These are phyloP conservation scores for Hartigia nigra DNA, from an alignment of 2,888 invertebrate species.

Conservation along the genomic window DNA sequence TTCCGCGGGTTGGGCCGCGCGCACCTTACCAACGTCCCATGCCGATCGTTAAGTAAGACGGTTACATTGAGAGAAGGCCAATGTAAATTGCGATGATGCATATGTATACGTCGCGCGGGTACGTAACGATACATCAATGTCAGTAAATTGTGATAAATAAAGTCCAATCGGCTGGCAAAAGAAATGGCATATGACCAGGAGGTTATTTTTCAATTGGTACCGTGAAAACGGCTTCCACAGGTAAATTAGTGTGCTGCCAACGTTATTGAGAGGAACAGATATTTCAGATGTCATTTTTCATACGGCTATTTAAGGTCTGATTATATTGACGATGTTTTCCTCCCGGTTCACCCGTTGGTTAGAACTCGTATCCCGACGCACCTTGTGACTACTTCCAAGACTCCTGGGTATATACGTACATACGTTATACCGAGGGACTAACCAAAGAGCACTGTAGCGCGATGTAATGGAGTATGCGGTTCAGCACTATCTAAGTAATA, in stretches of 20 bases:
- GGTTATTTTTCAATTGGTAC: background rate
- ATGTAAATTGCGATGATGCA: conserved; percentile 62
- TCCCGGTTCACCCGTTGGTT: background rate
- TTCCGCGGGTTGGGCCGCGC: background rate
- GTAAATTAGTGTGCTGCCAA: background rate
- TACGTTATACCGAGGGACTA: background rate
- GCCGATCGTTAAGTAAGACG: conserved; percentile 59
- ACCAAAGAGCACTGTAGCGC: background rate
- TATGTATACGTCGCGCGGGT: conserved; percentile 50
- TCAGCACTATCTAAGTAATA: conserved; percentile 55
- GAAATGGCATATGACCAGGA: background rate
- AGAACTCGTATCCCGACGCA: background rate
- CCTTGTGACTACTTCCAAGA: background rate
- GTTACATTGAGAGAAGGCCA: conserved; percentile 62
- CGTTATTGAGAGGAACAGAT: background rate
- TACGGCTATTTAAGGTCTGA: background rate
- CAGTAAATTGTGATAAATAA: conserved; percentile 64
- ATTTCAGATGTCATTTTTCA: background rate
- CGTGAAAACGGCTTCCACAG: background rate
- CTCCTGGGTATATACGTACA: background rate
- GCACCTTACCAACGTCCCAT: background rate
- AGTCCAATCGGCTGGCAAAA: conserved; percentile 55
- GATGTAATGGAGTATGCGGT: conserved; percentile 25
- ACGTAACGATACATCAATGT: conserved; percentile 61
- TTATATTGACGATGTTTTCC: background rate